phyloP scores from a whole-genome alignment of 2,888 invertebrate genomes.

The Lamellibrachia satsuma region DNA sequence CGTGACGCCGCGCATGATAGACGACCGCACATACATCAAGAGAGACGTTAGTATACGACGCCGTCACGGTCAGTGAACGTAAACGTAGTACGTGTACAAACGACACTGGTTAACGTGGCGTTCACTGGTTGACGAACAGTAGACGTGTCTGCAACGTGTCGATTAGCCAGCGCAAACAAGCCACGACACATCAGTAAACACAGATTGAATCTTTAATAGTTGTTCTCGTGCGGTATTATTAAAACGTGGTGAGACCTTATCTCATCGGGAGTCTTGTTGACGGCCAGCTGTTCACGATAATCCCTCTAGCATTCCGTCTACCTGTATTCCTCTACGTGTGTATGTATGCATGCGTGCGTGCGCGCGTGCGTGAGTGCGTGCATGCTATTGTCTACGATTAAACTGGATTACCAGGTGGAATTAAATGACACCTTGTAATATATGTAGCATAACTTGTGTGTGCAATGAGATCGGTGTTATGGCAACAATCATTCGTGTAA shows the following conservation, averaged over 20 bases:
- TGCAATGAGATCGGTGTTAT: no score
- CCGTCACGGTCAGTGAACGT: background rate
- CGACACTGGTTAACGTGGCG: conserved; percentile 3
- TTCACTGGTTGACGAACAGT: background rate
- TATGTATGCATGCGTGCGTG: no score
- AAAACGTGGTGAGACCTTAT: background rate
- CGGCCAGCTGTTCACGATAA: no score
- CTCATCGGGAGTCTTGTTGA: background rate
- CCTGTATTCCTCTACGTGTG: no score
- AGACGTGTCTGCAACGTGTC: background rate
- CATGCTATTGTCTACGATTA: no score
- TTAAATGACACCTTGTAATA: no score
- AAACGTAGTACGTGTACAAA: background rate
- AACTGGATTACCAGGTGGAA: no score
- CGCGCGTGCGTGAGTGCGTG: no score
- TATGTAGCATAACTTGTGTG: no score
- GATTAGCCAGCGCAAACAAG: background rate
- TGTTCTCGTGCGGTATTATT: background rate
- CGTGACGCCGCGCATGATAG: background rate
- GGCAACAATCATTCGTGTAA: no score
- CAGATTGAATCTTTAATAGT: background rate
- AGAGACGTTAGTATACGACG: background rate
- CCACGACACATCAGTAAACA: background rate
- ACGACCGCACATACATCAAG: background rate
- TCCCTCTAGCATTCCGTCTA: no score